Evolutionary conservation across 2,113 vertebrate genomes (phyloP).

Genomic region (Carassius gibelio): DNA sequence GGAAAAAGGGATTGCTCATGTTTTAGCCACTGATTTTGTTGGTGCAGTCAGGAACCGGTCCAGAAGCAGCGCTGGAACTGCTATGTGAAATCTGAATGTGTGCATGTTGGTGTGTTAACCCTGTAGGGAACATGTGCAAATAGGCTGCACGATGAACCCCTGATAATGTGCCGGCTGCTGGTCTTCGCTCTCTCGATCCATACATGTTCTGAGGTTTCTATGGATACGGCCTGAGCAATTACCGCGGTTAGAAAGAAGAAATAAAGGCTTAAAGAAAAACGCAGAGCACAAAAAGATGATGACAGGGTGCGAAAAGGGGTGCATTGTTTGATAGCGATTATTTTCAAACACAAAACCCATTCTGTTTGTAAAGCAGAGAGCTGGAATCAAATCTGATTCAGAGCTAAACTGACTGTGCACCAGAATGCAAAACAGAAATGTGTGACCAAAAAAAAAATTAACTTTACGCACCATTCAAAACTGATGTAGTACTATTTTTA

Average conservation of each 20-base stretch:
- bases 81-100: not conserved
- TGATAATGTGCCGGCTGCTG: slow-evolving; percentile 21
- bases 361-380: not conserved
- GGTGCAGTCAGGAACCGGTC: not conserved
- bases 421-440: not conserved
- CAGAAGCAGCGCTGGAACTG: not conserved
- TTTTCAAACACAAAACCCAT: slow-evolving; percentile 25
- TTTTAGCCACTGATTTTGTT: not conserved
- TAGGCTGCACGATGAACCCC: slow-evolving; percentile 26
- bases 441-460: not conserved
- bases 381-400: slow-evolving; percentile 12
- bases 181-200: slow-evolving; percentile 33
- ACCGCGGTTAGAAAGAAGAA: not conserved
- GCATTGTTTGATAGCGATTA: slow-evolving; percentile 17
- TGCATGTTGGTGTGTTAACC: not conserved
- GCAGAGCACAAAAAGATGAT: slow-evolving; percentile 6
- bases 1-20: not conserved
- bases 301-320: slow-evolving; percentile 9
- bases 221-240: slow-evolving; percentile 47
- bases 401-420: not conserved
- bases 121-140: slow-evolving; percentile 41
- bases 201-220: slow-evolving; percentile 54
- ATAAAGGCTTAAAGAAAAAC: slow-evolving; percentile 18
- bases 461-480: not conserved
- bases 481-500: not conserved